phyloP scores from a whole-genome alignment of 2,888 invertebrate species.

The Hydroisotoma schaefferi region DNA sequence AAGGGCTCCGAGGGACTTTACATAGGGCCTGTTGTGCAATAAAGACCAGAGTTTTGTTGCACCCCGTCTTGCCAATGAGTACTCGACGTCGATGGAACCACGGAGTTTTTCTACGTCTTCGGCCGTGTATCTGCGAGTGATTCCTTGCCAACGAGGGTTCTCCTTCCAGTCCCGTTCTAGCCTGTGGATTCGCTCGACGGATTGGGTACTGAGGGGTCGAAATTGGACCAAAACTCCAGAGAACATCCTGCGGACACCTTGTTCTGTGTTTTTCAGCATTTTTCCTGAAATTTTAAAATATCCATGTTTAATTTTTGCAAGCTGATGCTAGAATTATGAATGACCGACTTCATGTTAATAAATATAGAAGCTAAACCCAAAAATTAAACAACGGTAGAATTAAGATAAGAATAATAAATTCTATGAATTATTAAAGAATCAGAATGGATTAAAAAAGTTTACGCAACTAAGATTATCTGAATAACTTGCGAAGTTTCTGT shows the following conservation, averaged over 20 bases:
- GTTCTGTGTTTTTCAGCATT: conserved; percentile 14
- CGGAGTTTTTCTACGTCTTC: conserved; percentile 51
- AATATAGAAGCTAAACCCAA: too few relatives aligned
- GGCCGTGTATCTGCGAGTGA: conserved; percentile 51
- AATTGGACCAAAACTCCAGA: not conserved
- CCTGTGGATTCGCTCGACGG: not conserved
- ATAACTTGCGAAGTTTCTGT: too few relatives aligned
- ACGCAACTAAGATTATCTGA: too few relatives aligned
- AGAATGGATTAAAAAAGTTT: too few relatives aligned
- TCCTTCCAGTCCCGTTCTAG: conserved; percentile 40
- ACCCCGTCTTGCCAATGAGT: conserved; percentile 52
- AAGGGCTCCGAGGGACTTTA: conserved; percentile 52
- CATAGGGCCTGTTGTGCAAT: conserved; percentile 51
- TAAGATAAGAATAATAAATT: too few relatives aligned
- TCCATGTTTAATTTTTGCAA: too few relatives aligned
- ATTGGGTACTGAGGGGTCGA: conserved; percentile 6
- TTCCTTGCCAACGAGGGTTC: conserved; percentile 49
- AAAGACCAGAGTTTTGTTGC: conserved; percentile 52
- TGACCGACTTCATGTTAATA: too few relatives aligned
- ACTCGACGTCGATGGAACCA: conserved; percentile 51
- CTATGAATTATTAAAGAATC: too few relatives aligned
- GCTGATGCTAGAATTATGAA: too few relatives aligned
- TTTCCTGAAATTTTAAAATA: too few relatives aligned
- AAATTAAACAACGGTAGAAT: too few relatives aligned
- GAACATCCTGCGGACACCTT: conserved; percentile 1